A percentile compares a stretch with the other conserved stretches of the same genome.
Conservation (phyloP, 2,797 vertebrate species). For the Dendrocincla fuliginosa region DNA sequence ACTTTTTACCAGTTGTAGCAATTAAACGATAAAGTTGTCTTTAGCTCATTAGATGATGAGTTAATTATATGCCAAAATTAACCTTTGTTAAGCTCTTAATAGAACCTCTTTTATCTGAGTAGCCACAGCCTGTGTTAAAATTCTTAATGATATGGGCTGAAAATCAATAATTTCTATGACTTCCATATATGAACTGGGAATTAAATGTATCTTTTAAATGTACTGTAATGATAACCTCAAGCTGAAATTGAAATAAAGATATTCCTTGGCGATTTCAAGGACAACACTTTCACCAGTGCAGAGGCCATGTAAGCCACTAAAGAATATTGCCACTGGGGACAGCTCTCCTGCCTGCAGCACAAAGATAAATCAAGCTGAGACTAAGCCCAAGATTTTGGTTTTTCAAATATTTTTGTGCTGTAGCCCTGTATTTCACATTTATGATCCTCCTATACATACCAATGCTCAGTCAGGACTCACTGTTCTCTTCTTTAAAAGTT, state of each 20-base stretch:
- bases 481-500: slow-evolving; percentile 7
- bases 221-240: slow-evolving; percentile 66
- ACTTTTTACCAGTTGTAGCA: slow-evolving; percentile 61
- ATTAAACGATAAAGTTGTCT: slow-evolving; percentile 63
- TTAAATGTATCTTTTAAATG: slow-evolving; percentile 46
- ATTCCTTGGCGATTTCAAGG: slow-evolving; percentile 62
- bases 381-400: slow-evolving; percentile 29
- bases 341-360: slow-evolving; percentile 38
- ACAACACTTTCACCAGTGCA: slow-evolving; percentile 52
- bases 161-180: slow-evolving; percentile 66
- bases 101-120: slow-evolving; percentile 47
- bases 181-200: slow-evolving; percentile 57
- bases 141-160: slow-evolving; percentile 59
- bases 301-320: slow-evolving; percentile 23
- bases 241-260: slow-evolving; percentile 66
- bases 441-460: background rate
- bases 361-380: slow-evolving; percentile 46
- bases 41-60: slow-evolving; percentile 58
- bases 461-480: background rate
- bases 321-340: slow-evolving; percentile 44
- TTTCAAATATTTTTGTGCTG: slow-evolving; percentile 34
- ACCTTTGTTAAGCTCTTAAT: slow-evolving; percentile 68
- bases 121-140: slow-evolving; percentile 58
- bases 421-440: background rate
- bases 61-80: slow-evolving; percentile 68